Base-by-base conservation (phyloP, 1,140 invertebrate species). In the Aphis gossypii region DNA sequence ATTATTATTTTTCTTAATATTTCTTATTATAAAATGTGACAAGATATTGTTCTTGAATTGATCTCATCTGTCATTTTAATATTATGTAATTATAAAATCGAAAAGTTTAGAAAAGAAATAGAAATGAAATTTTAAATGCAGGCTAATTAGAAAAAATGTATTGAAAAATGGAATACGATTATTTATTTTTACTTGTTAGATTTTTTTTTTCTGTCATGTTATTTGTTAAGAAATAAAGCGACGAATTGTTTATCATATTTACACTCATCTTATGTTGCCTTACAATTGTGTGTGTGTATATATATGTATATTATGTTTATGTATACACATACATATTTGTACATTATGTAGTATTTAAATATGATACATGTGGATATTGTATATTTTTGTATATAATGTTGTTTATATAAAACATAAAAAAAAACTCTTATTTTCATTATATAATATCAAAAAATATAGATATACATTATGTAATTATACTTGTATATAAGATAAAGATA, bases 61-160 rank as follows among this genome's bases (percentile, higher is more conserved):
- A 93, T 93, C 92, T 93, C 92, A 93, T 93, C 92, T 86, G 82
- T 93, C 92, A 93, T 93, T 30, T 86, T 56, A 54, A 56, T 48
- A 54, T 51, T 30, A 44, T 25, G 41, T 8, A 92, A 93, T 20
- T 76, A 48, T 82, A 68, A n/a, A 76, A 60, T 44, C 2, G 23
- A 60, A 90, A 90, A 68, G 83, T 68, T 25, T 25, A 46, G 38
- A 46, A 86, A 86, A 46, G 14, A 56, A 56, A 89, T 41, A 44
- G 23, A 41, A 54, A 46, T 89, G 8, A 90, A 60, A n/a, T 90
- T 90, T 14, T 90, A 89, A 89, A 35, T 56, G 51, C 51, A 89
- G 35, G 38, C 20, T 41, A 56, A 56, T 89, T 25, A 89, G 9
- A 54, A 56, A 51, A 35, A 54, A 89, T 21, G 46, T 41, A 87